Base-by-base conservation (phyloP, 2,797 vertebrate genomes). In the Uromys caudimaculatus region DNA sequence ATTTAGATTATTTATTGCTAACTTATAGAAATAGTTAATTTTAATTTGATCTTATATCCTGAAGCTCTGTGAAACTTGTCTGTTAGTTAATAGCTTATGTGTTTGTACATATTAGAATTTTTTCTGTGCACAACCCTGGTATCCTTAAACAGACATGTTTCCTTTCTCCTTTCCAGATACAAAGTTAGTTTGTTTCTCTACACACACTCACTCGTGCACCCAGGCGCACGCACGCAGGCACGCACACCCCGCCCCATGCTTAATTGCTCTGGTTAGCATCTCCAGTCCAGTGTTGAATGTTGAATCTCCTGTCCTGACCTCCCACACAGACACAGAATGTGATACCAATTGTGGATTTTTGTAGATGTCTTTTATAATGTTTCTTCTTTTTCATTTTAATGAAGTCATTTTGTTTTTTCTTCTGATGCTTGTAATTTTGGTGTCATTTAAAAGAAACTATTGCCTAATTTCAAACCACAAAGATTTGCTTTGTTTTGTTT, bases 161-260 rank as follows among this genome's bases (percentile, higher is more conserved):
- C 13, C 41, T 11, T 88, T 47, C 23, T 81, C n/a, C 13, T 54
- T 69, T 81, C 29, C 29, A 32, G 0, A 84, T 60, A 38, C 11
- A 38, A 71, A 27, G n/a, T 60, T 62, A 0, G 0, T 10, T 23
- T 3, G 4, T 35, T 35, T 87, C 83, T 62, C 38, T n/a, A 38
- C 32, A 67, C 6, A 13, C 64, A 67, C 5, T 4, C 4, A 32
- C 10, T 2, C 2, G 29, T 7, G 8, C 23, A 60, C 8, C 0
- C 58, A 27, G n/a, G n/a, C n/a, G n/a, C 58, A 9, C 58, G 7
- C 21, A 23, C 21, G 7, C n/a, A n/a, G n/a, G n/a, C 2, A 21
- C 23, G 3, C 60, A 64, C 62, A 35, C 32, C 12, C 41, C 12
- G 2, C 23, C 35, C 54, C 79, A 24, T 54, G 23, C 67, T 7